Base-by-base conservation (phyloP, 2,113 vertebrate species). In the Myiozetetes cayanensis region DNA sequence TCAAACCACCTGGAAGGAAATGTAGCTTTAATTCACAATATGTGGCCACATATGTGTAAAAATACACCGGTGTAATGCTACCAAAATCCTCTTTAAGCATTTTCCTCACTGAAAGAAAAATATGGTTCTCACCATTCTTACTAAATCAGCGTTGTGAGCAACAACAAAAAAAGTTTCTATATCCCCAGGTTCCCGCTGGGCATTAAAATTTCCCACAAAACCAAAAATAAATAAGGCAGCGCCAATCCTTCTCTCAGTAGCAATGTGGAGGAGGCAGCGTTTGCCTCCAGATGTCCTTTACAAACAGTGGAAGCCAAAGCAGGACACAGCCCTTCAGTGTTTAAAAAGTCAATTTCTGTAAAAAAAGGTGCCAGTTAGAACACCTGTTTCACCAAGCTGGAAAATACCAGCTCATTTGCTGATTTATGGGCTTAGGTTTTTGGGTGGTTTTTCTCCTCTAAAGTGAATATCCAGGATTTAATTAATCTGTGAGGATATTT, bases 31-130 rank as follows among this genome's bases (percentile, higher is more conserved):
- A 35, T 33, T 82, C 21, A 30, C 12, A 46, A 63, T 31, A 25
- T 2, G 0, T 63, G 19, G 20, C 12, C 49, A 2, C 35, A 11
- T 24, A 2, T 1, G 2, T 49, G 20, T 47, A 37, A 88, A 82
- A 75, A 25, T 14, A 14, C 4, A 28, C 16, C 2, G 1, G 49
- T 74, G 21, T 72, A 59, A 94, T 10, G 7, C n/a, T 77, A 16
- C 17, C 12, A 44, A 30, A 41, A 85, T 81, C 74, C 10, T 79
- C 35, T 63, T 65, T 12, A 96, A 99, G 99, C 89, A 96, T 99
- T 85, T 99, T 98, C 93, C 97, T 99, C 55, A 98, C 99, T 3
- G 98, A 99, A 81, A 73, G 14, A 50, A 73, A 74, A 58, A 74
- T 23, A 28, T 13, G 22, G 49, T 61, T 81, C 53, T 24, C 9